Conservation (phyloP, 1,140 invertebrate species). For the Caerostris extrusa region DNA sequence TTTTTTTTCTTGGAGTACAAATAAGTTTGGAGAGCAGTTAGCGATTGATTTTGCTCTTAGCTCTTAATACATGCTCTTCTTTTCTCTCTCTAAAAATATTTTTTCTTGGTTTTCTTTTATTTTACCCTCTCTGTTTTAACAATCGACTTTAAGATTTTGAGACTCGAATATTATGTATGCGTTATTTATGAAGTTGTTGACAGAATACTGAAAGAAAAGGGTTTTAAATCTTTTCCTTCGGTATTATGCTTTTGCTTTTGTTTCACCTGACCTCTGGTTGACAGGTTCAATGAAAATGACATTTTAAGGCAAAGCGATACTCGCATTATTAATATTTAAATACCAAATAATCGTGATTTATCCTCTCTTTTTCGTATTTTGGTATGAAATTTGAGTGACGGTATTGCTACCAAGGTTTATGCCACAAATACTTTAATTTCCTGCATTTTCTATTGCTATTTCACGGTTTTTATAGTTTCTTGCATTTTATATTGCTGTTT, state of each 20-base stretch:
- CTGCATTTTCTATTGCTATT: not conserved
- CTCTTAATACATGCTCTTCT: not conserved
- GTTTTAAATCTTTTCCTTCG: not conserved
- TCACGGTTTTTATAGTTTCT: not conserved
- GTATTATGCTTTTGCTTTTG: not conserved
- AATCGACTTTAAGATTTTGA: not conserved
- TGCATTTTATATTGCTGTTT: not conserved
- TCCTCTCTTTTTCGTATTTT: not conserved
- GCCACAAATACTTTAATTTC: no score
- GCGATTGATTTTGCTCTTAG: slow-evolving; percentile 46
- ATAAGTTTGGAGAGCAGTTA: slow-evolving; percentile 11
- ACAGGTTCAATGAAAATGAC: slow-evolving; percentile 17
- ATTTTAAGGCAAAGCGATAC: not conserved
- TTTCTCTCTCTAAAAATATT: not conserved
- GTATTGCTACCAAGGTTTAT: not conserved
- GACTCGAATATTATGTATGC: not conserved
- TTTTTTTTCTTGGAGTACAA: not conserved
- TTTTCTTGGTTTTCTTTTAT: not conserved
- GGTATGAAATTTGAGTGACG: not conserved
- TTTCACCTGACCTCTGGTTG: slow-evolving; percentile 33
- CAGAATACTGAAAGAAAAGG: slow-evolving; percentile 35
- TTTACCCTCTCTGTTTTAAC: slow-evolving; percentile 18
- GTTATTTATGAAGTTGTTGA: slow-evolving; percentile 39
- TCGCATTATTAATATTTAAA: slow-evolving; percentile 23
- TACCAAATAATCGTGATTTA: not conserved